phyloP scores from a whole-genome alignment of 2,888 invertebrate genomes.

The Osmoderma eremita region DNA sequence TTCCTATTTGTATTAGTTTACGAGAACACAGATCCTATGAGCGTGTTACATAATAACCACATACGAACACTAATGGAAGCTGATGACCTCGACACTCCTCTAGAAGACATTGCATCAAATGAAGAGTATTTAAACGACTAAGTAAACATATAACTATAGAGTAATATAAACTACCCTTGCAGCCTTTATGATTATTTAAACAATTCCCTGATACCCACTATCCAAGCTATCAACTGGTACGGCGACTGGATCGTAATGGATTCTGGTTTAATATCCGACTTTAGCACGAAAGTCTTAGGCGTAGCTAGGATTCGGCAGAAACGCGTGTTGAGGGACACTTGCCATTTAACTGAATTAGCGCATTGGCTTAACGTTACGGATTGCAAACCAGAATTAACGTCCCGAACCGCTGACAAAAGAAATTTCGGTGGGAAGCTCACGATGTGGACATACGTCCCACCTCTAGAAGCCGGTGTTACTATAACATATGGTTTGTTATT shows the following conservation, averaged over 20 bases:
- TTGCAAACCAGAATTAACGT: conserved; percentile 45
- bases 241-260: conserved; percentile 43
- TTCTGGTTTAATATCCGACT: conserved; percentile 48
- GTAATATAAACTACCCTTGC: conserved; percentile 11
- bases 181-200: conserved; percentile 45
- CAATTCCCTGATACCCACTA: conserved; percentile 38
- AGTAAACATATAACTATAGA: neutral
- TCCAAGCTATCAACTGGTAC: conserved; percentile 47
- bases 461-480: conserved; percentile 22
- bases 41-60: conserved; percentile 26
- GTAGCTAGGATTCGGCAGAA: conserved; percentile 48
- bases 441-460: conserved; percentile 24
- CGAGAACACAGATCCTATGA: conserved; percentile 34
- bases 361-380: conserved; percentile 27
- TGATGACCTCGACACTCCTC: conserved; percentile 13
- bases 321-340: conserved; percentile 42
- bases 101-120: conserved; percentile 18
- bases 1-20: conserved; percentile 44
- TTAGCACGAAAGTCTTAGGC: conserved; percentile 48
- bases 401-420: neutral
- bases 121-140: conserved; percentile 18
- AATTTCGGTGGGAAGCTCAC: neutral
- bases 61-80: conserved; percentile 35
- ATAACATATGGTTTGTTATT: conserved; percentile 22
- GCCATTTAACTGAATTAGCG: conserved; percentile 27